Conservation (phyloP, 2,113 vertebrate genomes). For the Oryzias curvinotus region DNA sequence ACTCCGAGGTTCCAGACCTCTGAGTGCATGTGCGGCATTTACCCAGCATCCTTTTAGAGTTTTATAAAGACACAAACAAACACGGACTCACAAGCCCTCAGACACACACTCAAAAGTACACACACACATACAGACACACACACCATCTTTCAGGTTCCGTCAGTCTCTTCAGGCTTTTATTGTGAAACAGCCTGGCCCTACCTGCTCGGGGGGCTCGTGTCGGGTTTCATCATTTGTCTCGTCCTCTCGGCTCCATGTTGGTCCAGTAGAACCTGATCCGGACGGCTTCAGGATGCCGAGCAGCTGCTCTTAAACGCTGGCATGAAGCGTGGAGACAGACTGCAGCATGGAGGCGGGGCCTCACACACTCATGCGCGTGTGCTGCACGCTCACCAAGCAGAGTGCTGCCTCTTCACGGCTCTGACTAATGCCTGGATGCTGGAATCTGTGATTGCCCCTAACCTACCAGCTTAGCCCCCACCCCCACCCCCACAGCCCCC, state of each 20-base stretch:
- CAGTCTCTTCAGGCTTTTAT: conserved; percentile 12
- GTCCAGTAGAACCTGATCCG: not conserved
- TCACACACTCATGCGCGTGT: not conserved
- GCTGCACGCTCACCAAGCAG: too few species aligned
- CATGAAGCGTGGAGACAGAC: conserved; percentile 14
- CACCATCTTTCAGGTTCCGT: not conserved
- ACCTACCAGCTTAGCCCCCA: too few species aligned
- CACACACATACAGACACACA: not conserved
- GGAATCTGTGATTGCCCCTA: too few species aligned
- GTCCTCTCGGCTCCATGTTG: conserved; percentile 22
- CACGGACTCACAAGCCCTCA: too few species aligned
- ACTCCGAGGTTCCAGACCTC: too few species aligned
- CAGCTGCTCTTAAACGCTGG: conserved; percentile 8
- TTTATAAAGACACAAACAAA: too few species aligned
- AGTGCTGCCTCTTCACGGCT: too few species aligned
- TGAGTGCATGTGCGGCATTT: too few species aligned
- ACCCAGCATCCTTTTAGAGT: too few species aligned
- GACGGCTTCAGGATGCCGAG: not conserved
- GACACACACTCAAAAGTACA: too few species aligned
- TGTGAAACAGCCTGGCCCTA: conserved; percentile 32
- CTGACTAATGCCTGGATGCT: too few species aligned
- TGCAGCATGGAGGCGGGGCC: conserved; percentile 35
- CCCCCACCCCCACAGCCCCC: too few species aligned
- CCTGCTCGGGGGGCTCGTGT: conserved; percentile 37
- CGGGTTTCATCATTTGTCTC: conserved; percentile 9